Conservation (phyloP, 2,888 invertebrate species). For the Athalia circularis region DNA sequence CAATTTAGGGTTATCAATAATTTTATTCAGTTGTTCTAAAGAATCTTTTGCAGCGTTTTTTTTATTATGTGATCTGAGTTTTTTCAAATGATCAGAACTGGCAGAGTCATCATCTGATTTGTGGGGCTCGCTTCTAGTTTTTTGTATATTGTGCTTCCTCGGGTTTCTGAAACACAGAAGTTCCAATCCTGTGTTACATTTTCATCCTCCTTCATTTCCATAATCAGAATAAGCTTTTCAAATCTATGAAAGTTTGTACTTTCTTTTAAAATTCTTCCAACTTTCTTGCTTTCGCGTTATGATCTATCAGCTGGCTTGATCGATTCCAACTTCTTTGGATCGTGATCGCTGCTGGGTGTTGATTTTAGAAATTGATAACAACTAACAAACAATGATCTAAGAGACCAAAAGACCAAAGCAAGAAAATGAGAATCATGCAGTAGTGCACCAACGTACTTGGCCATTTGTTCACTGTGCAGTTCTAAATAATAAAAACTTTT, state of each 20-base stretch:
- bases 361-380: conserved; percentile 16
- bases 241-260: conserved; percentile 29
- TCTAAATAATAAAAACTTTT: not conserved
- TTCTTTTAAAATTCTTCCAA: conserved; percentile 39
- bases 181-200: conserved; percentile 59
- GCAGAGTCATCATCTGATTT: conserved; percentile 3
- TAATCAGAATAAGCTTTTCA: conserved; percentile 36
- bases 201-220: conserved; percentile 46
- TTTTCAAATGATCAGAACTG: not conserved
- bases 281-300: conserved; percentile 45
- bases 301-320: conserved; percentile 38
- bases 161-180: conserved; percentile 66
- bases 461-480: not conserved
- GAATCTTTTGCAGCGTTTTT: too few relatives aligned
- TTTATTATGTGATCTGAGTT: too few relatives aligned
- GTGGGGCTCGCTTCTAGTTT: conserved; percentile 51
- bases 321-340: conserved; percentile 28
- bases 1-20: too few relatives aligned
- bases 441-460: conserved; percentile 6
- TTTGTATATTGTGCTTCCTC: conserved; percentile 54
- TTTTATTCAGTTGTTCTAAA: too few relatives aligned
- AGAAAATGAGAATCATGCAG: conserved; percentile 42
- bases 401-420: conserved; percentile 40
- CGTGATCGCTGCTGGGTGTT: conserved; percentile 21
- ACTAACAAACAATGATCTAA: conserved; percentile 6